These are phyloP conservation scores for Tylochromis polylepis DNA, from an alignment of 2,113 vertebrate genomes.

Conservation along the genomic window DNA sequence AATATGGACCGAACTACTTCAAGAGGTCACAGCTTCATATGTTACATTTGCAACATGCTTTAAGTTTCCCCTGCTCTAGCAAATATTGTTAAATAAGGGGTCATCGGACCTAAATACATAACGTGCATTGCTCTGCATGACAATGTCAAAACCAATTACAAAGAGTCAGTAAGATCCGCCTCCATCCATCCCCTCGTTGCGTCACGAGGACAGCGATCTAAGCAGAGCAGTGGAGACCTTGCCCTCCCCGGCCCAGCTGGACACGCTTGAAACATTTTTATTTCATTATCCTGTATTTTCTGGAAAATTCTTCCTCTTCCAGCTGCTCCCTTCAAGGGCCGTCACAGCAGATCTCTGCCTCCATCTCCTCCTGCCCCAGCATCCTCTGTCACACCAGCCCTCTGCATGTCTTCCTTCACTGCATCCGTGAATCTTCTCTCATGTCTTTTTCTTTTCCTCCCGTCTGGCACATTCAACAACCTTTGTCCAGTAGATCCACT, in stretches of 20 bases:
- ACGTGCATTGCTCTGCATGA: background rate
- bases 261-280: background rate
- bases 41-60: background rate
- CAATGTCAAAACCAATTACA: background rate
- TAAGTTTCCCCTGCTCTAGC: background rate
- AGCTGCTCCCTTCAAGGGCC: background rate
- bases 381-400: background rate
- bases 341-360: background rate
- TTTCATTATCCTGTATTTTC: background rate
- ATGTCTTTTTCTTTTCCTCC: rapidly evolving
- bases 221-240: background rate
- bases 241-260: background rate
- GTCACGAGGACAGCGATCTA: too few species aligned
- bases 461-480: background rate
- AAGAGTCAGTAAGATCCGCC: background rate
- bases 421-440: background rate
- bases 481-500: background rate
- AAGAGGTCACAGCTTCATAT: background rate
- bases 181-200: background rate
- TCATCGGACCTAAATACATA: background rate
- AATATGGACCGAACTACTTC: background rate
- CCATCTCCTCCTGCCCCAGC: rapidly evolving
- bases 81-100: background rate
- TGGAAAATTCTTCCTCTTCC: background rate
- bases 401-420: background rate